These are phyloP conservation scores for Brenthis ino DNA, from an alignment of 2,888 invertebrate species.

Conservation along the genomic window DNA sequence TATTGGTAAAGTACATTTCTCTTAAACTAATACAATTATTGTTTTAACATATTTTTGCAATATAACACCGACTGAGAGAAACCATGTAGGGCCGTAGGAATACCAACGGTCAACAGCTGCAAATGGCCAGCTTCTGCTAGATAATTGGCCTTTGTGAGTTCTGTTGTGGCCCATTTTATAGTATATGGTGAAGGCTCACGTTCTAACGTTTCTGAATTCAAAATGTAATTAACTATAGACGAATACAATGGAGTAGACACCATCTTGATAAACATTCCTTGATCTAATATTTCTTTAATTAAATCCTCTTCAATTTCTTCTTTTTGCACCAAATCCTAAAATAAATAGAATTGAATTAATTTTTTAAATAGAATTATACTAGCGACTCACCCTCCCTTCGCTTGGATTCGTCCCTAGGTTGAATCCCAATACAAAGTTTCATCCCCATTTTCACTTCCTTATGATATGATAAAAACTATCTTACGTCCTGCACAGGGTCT, in stretches of 20 bases:
- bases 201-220: conserved; percentile 46
- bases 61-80: conserved; percentile 65
- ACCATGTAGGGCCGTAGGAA: conserved; percentile 62
- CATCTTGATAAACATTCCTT: conserved; percentile 61
- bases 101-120: conserved; percentile 54
- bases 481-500: too few relatives aligned
- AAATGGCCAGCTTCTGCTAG: conserved; percentile 71
- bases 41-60: conserved; percentile 50
- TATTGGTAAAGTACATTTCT: not conserved
- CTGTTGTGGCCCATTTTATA: conserved; percentile 57
- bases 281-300: conserved; percentile 65
- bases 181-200: conserved; percentile 51
- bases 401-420: too few relatives aligned
- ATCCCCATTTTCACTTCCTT: too few relatives aligned
- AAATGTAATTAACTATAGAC: conserved; percentile 57
- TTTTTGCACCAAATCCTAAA: conserved; percentile 56
- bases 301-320: conserved; percentile 63
- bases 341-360: conserved; percentile 28
- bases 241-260: conserved; percentile 65
- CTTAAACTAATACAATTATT: not conserved
- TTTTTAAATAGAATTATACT: too few relatives aligned
- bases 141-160: conserved; percentile 57
- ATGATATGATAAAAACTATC: too few relatives aligned
- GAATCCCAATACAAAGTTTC: too few relatives aligned
- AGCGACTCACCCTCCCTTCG: too few relatives aligned